A percentile compares a stretch with the other conserved stretches of the same genome.
Conservation (phyloP, 2,797 vertebrate species). For the Euthynnus affinis region DNA sequence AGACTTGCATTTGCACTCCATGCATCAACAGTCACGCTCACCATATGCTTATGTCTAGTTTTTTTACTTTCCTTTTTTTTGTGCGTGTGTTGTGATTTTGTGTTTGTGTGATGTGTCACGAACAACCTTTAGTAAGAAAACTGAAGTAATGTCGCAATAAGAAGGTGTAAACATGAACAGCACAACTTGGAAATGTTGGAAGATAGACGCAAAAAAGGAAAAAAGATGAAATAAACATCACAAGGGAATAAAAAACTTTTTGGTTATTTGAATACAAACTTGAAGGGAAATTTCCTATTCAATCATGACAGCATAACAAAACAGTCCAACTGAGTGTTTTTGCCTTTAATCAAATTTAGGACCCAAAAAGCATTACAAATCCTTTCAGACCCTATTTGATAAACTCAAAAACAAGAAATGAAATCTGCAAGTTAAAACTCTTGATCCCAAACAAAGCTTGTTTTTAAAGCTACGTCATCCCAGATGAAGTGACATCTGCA, state of each 20-base stretch:
- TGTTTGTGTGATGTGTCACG: not conserved
- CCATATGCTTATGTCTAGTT: slow-evolving; percentile 41
- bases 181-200: not conserved
- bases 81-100: not conserved
- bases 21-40: slow-evolving; percentile 47
- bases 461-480: slow-evolving; percentile 13
- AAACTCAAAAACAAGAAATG: not conserved
- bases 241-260: not conserved
- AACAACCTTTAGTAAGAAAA: slow-evolving; percentile 19
- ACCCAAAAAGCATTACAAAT: not conserved
- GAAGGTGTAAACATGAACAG: slow-evolving; percentile 2
- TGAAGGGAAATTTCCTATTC: not conserved
- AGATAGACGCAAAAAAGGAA: not conserved
- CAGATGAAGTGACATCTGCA: slow-evolving; percentile 51
- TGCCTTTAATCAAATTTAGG: not conserved
- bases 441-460: not conserved
- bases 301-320: not conserved
- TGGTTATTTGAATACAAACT: not conserved
- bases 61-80: not conserved
- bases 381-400: not conserved
- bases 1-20: slow-evolving; percentile 44
- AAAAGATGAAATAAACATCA: not conserved
- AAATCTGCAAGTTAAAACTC: not conserved
- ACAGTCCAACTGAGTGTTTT: not conserved
- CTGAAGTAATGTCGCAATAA: not conserved